These are phyloP conservation scores for Drosophila nikananu DNA, from an alignment of 1,140 invertebrate species.

Conservation along the genomic window DNA sequence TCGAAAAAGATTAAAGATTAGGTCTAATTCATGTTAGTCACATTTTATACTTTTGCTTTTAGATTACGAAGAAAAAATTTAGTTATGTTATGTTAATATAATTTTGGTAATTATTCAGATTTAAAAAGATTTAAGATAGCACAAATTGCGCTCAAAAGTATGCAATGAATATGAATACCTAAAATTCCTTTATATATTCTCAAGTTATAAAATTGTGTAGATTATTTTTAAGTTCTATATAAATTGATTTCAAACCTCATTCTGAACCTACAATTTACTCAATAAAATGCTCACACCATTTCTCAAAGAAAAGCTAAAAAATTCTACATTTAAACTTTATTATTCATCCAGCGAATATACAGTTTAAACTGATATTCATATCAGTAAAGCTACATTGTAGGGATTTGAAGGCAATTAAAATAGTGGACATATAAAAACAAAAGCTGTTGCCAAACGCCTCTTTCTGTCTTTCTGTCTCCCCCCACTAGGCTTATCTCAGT, in stretches of 20 bases:
- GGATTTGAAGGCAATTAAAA: conserved; percentile 3
- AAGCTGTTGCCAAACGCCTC: conserved; percentile 28
- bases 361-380: conserved; percentile 3
- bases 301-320: not conserved
- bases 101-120: not conserved
- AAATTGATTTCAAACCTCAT: not conserved
- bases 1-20: not conserved
- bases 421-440: conserved; percentile 5
- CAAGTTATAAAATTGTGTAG: not conserved
- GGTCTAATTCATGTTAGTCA: not conserved
- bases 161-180: not conserved
- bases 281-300: too few relatives aligned
- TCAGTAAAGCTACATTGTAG: conserved; percentile 2
- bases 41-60: not conserved
- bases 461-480: not conserved
- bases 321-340: not conserved
- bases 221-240: not conserved
- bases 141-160: not conserved
- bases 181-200: not conserved
- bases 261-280: not conserved
- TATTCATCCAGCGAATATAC: not conserved
- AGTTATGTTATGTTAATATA: not conserved
- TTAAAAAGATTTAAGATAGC: not conserved
- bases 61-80: not conserved
- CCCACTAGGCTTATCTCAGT: conserved; percentile 48